phyloP scores from a whole-genome alignment of 2,888 invertebrate genomes.

The Mechanitis mazaeus region DNA sequence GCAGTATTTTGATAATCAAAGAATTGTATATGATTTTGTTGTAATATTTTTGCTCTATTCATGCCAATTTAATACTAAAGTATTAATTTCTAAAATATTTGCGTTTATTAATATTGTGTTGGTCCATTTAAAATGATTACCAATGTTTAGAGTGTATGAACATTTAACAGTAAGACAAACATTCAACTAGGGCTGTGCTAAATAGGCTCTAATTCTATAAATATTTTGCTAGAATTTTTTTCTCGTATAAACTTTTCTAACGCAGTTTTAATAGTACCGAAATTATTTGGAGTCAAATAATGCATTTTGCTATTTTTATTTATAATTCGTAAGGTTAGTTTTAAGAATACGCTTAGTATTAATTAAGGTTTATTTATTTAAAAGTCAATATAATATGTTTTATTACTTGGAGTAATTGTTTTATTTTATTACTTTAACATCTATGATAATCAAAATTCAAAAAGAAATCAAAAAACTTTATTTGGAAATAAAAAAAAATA shows the following conservation, averaged over 20 bases:
- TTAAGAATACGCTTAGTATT: conserved; percentile 69
- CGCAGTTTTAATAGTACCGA: conserved; percentile 28
- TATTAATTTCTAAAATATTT: not conserved
- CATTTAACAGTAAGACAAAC: conserved; percentile 17
- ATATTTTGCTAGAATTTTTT: conserved; percentile 27
- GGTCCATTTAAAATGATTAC: conserved; percentile 25
- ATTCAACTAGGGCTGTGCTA: conserved; percentile 36
- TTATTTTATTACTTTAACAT: conserved; percentile 34
- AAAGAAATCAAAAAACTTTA: no score
- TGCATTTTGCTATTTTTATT: conserved; percentile 62
- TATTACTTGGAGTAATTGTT: conserved; percentile 50
- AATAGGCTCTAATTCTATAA: conserved; percentile 29
- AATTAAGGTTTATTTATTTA: conserved; percentile 71
- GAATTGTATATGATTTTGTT: not conserved
- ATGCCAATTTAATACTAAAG: not conserved
- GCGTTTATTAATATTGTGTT: not conserved
- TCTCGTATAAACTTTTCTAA: conserved; percentile 8
- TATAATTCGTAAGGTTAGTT: conserved; percentile 52
- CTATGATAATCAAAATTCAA: no score
- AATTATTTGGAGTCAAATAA: conserved; percentile 39
- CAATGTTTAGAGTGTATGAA: not conserved
- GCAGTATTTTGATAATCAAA: not conserved
- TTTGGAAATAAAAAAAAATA: no score
- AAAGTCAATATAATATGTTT: conserved; percentile 75
- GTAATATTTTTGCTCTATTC: not conserved